These are phyloP conservation scores for Oeneis ivallda DNA, from an alignment of 2,888 invertebrate species.

Conservation along the genomic window DNA sequence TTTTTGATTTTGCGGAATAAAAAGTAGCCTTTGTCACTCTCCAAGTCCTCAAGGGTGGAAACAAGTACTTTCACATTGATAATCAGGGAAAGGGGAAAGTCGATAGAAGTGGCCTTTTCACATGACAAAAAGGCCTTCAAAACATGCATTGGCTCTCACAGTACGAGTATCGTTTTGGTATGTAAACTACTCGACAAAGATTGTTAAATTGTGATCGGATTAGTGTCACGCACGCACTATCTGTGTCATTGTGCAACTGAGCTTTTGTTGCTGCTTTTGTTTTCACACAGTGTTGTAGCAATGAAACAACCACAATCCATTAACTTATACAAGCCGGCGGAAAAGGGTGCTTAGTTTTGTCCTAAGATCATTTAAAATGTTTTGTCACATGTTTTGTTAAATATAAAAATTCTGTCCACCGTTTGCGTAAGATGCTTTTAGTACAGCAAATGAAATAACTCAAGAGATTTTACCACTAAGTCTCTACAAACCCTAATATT, in stretches of 20 bases:
- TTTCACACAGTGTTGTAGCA: slow-evolving; percentile 21
- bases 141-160: not conserved
- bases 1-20: too few relatives aligned
- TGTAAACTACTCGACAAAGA: slow-evolving; percentile 12
- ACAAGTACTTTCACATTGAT: too few relatives aligned
- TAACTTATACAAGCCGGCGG: slow-evolving; percentile 1
- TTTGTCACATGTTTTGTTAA: not conserved
- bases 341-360: slow-evolving; percentile 2
- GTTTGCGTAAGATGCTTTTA: not conserved
- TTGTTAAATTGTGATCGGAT: slow-evolving; percentile 31
- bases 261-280: slow-evolving; percentile 25
- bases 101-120: too few relatives aligned
- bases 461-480: too few relatives aligned
- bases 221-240: slow-evolving; percentile 30
- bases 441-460: too few relatives aligned
- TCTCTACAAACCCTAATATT: too few relatives aligned
- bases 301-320: slow-evolving; percentile 22
- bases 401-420: not conserved
- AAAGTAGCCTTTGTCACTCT: too few relatives aligned
- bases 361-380: too few relatives aligned
- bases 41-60: too few relatives aligned
- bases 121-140: not conserved
- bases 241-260: slow-evolving; percentile 15
- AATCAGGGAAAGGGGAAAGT: too few relatives aligned
- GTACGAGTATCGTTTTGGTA: not conserved